These are phyloP conservation scores for Rhinichthys klamathensis DNA, from an alignment of 2,113 vertebrate genomes.

Conservation along the genomic window DNA sequence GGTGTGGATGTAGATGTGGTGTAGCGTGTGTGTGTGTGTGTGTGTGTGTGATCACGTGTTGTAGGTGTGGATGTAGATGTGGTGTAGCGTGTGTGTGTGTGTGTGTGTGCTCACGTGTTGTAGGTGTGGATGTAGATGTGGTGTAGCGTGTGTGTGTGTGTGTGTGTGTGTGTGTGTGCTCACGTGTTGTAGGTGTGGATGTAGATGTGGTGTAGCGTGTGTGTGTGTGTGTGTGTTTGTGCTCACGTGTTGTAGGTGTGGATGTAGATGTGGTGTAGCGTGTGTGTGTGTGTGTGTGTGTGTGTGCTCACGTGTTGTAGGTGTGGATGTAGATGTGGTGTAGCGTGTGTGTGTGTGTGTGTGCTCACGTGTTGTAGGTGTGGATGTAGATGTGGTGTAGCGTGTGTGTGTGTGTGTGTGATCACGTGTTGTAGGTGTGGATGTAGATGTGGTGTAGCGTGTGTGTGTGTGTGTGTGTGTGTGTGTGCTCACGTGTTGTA, in stretches of 20 bases:
- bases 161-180: conserved; percentile 61
- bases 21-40: conserved; percentile 72
- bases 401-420: conserved; percentile 61
- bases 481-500: conserved; percentile 87
- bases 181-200: conserved; percentile 94
- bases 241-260: conserved; percentile 93
- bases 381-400: conserved; percentile 96
- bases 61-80: no score
- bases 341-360: neutral
- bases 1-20: conserved; percentile 93
- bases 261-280: conserved; percentile 94
- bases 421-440: no score
- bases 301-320: no score
- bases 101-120: conserved; percentile 84
- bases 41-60: no score
- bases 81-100: neutral
- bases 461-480: neutral
- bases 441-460: no score
- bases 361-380: conserved; percentile 89
- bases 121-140: conserved; percentile 94
- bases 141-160: conserved; percentile 77
- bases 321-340: no score
- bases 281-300: conserved; percentile 51
- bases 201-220: conserved; percentile 91
- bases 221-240: neutral